Evolutionary conservation across 2,888 invertebrate genomes (phyloP), one percentile per base, ranked within the genome.

Genomic region (Incurvaria masculella): DNA sequence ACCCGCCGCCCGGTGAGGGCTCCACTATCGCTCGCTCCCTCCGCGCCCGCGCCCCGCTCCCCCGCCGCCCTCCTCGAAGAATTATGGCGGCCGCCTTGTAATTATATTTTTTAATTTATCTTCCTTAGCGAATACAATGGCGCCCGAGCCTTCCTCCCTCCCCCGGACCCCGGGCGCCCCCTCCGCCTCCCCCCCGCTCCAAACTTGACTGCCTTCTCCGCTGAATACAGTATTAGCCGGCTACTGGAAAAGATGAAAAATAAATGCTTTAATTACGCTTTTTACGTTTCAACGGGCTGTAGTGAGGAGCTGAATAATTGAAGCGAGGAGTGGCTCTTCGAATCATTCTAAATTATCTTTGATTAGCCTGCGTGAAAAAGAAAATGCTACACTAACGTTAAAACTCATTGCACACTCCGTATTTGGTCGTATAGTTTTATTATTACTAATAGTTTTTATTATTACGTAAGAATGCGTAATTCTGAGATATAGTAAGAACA

Each of bases 91-190:
- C 78, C 79, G 80, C 80, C 79, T 79, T 80, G 81, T 83, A 83
- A 83, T 83, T 83, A 83, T 82, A 82, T 83, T 83, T 83, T 83
- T 83, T 83, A 83, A 83, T 83, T 83, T 83, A 83, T 83, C 83
- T 82, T 83, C 82, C 82, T 82, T 82, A 82, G 80, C 79, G 80
- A 76, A 73, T 75, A 79, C 79, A 79, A 79, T 79, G 76, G 76
- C 75, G 78, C 78, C 75, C 33, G 33, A 33, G 75, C 78, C 78
- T 73, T 78, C 78, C 74, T n/a, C n/a, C 72, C 49, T 72, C 75
- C 71, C 69, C 62, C 73, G 68, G 72, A 74, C 76, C 19, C 41
- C 18, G 16, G 18, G 19, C 41, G 16, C 41, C 14, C 41, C 41
- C 41, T 14, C 14, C 41, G 41, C 41, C 41, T 33, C 8, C 33